These are phyloP conservation scores for Yponomeuta malinellus DNA, from an alignment of 2,888 invertebrate genomes.

Conservation along the genomic window DNA sequence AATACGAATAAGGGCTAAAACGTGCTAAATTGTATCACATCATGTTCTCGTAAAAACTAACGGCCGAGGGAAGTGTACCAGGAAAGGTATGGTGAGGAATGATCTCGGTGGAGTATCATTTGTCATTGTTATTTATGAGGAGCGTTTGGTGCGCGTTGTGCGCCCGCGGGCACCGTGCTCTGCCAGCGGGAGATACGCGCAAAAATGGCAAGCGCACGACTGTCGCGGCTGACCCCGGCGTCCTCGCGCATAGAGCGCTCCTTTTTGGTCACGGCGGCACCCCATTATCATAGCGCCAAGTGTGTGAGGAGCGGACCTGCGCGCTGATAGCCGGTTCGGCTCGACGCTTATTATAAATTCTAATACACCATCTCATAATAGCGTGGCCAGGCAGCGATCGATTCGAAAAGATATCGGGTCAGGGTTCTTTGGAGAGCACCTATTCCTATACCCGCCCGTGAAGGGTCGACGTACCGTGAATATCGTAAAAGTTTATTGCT, in stretches of 20 bases:
- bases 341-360: slow-evolving; percentile 48
- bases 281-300: slow-evolving; percentile 52
- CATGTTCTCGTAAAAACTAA: slow-evolving; percentile 44
- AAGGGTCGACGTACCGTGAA: slow-evolving; percentile 13
- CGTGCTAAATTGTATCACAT: slow-evolving; percentile 34
- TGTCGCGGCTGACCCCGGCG: slow-evolving; percentile 43
- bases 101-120: slow-evolving; percentile 44
- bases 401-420: slow-evolving; percentile 49
- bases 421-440: slow-evolving; percentile 32
- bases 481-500: slow-evolving; percentile 45
- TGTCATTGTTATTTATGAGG: slow-evolving; percentile 56
- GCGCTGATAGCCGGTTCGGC: slow-evolving; percentile 30
- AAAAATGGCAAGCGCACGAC: slow-evolving; percentile 58
- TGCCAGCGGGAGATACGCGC: slow-evolving; percentile 46
- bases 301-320: slow-evolving; percentile 45
- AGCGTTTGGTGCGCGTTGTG: slow-evolving; percentile 37
- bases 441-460: slow-evolving; percentile 10
- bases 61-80: slow-evolving; percentile 34
- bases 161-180: slow-evolving; percentile 34
- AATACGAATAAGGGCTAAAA: slow-evolving; percentile 25
- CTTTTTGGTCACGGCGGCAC: slow-evolving; percentile 54
- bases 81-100: slow-evolving; percentile 34
- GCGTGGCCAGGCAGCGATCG: slow-evolving; percentile 35
- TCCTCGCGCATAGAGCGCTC: slow-evolving; percentile 33
- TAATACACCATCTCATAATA: slow-evolving; percentile 42